Base-by-base conservation (phyloP, 35 echinoderm and acorn worm species). In the Lytechinus variegatus region DNA sequence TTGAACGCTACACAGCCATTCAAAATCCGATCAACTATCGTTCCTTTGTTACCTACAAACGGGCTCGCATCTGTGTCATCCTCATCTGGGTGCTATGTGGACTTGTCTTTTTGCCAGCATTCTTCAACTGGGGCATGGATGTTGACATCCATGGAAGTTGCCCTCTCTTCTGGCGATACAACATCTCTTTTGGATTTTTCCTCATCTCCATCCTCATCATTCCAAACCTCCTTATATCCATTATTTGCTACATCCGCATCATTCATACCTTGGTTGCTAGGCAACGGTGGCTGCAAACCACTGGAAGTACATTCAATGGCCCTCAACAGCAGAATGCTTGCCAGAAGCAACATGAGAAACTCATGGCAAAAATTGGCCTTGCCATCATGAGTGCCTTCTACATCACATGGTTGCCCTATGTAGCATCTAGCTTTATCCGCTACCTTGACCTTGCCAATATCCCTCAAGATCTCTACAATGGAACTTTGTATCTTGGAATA, bases 331-430 rank as follows among this genome's bases (percentile, higher is more conserved):
- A 87, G 89, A 97, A 56, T 58, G 86, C 95, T 9, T 27, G 55
- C 29, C 56, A 94, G 89, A 53, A 57, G 52, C 56, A 97, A 52
- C 95, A 97, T 24, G 95, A 97, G 56, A 95, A 94, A 87, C 89
- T 97, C 54, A 94, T 97, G 95, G 97, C 96, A 4, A 97, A 97
- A 86, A 97, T 97, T 53, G 96, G 95, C 6, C 27, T 97, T 86
- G 96, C 97, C 79, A 91, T 97, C 29, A 89, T 96, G 19, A 97
- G 97, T 86, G 97, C 95, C 53, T 97, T 97, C 96, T 97, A 97
- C 96, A 91, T 97, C 66, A 97, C 95, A 0, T 97, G 97, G 97
- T 52, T 97, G 60, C 97, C 97, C 9, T 97, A 96, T 86, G 71
- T 97, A 11, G 94, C 94, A 4, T 87, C 95, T 33, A 96, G 95